Evolutionary conservation across 2,797 vertebrate species (phyloP).

Genomic region (Muscicapa comitata): DNA sequence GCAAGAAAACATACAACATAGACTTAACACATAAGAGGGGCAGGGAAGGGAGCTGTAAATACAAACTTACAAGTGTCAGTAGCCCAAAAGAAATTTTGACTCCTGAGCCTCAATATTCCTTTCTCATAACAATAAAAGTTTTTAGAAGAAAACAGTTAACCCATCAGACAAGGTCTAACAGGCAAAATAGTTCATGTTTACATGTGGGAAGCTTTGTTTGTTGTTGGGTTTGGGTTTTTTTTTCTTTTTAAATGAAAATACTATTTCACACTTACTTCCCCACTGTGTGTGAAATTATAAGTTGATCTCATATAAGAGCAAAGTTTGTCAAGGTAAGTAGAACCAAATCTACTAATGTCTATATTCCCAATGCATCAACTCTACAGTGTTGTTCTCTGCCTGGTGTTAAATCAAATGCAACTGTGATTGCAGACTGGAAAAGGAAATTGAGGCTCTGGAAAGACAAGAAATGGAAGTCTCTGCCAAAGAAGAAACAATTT

Average conservation of each 20-base stretch:
- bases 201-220: neutral
- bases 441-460: conserved; percentile 88
- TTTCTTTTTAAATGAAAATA: neutral
- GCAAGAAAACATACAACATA: neutral
- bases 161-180: neutral
- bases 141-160: neutral
- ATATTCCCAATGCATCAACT: neutral
- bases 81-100: neutral
- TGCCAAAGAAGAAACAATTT: conserved; percentile 83
- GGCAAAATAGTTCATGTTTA: neutral
- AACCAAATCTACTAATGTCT: neutral
- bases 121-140: neutral
- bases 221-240: neutral
- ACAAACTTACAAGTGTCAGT: neutral
- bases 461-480: conserved; percentile 86
- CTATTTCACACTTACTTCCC: neutral
- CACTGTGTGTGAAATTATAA: neutral
- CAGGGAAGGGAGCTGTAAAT: neutral
- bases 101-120: neutral
- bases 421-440: conserved; percentile 81
- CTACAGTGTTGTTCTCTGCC: neutral
- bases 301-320: neutral
- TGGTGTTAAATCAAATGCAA: neutral
- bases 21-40: neutral
- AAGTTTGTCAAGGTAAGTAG: neutral